These are phyloP conservation scores for Halcyon senegalensis DNA, from an alignment of 2,113 vertebrate species.

Conservation along the genomic window DNA sequence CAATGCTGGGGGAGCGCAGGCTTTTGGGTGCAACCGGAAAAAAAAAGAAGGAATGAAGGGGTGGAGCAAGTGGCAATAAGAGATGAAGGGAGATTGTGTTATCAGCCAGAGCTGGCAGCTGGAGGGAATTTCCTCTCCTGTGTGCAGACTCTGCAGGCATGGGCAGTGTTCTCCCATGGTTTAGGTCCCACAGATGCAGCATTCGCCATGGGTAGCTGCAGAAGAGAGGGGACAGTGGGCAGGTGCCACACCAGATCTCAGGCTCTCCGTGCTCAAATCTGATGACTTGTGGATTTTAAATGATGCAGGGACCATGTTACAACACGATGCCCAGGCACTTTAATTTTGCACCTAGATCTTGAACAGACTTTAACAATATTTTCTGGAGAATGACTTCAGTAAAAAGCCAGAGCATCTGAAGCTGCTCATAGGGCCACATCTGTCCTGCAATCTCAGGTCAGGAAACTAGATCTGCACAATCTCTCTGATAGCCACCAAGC, in stretches of 20 bases:
- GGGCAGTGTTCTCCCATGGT: not conserved
- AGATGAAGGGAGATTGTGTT: conserved; percentile 35
- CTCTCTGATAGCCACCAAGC: not conserved
- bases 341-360: not conserved
- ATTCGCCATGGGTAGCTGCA: not conserved
- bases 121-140: not conserved
- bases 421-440: not conserved
- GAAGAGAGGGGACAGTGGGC: not conserved
- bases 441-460: not conserved
- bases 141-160: not conserved
- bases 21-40: not conserved
- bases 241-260: not conserved
- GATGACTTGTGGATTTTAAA: not conserved
- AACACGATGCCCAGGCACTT: not conserved
- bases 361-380: not conserved
- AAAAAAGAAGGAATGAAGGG: not conserved
- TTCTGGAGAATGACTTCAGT: not conserved
- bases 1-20: not conserved
- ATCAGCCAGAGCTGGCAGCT: not conserved
- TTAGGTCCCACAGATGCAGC: not conserved
- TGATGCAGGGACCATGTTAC: fast-evolving
- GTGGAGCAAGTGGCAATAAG: not conserved
- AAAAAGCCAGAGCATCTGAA: not conserved
- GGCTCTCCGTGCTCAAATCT: not conserved
- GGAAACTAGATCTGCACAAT: not conserved